Evolutionary conservation across 37 sponge, comb jelly and placozoan species (phyloP), one percentile per base, ranked within the genome.

Genomic region (Spongilla lacustris): DNA sequence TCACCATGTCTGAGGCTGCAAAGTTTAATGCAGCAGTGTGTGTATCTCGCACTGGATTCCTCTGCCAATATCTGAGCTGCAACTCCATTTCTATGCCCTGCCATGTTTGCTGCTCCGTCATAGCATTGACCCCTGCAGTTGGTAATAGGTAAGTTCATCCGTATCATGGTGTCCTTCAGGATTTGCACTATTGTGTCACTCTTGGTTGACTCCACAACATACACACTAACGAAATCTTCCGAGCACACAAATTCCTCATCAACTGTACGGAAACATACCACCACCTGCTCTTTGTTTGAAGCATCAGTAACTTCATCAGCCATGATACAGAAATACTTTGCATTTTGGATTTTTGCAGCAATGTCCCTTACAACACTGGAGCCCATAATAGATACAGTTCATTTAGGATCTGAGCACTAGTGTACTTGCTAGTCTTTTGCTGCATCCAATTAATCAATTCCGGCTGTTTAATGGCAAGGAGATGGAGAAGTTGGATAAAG

Each of bases 41-140:
- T 81, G 38, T 26, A 81, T 36, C 36, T 34, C 24, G 71, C 82
- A 38, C 71, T 35, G 24, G 36, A 23, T 38, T 81, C 82, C 77
- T 29, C 27, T 23, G 66, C 70, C 24, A 34, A 26, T 37, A 88
- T 81, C 31, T 49, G 14, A 67, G 46, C 36, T 49, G 85, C 87
- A 32, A 91, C 91, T 22, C 91, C 91, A 28, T 36, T 38, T 74
- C 76, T 74, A 67, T 37, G 23, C 28, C 91, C 91, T 46, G 83
- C 19, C 86, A 91, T 91, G 13, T 84, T 25, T 78, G 88, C 22
- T 22, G 81, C 87, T n/a, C 88, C 88, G 77, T 91, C 92, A 78
- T 91, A 91, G 75, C 92, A 86, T 37, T 87, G 92, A 14, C 92
- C 88, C 78, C 92, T 66, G 50, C 66, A 22, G 31, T 86, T 87